Percentiles rank a stretch among this genome's conserved stretches.
Evolutionary conservation across 2,888 invertebrate genomes (phyloP).

Genomic region (Drosophila seclusa): DNA sequence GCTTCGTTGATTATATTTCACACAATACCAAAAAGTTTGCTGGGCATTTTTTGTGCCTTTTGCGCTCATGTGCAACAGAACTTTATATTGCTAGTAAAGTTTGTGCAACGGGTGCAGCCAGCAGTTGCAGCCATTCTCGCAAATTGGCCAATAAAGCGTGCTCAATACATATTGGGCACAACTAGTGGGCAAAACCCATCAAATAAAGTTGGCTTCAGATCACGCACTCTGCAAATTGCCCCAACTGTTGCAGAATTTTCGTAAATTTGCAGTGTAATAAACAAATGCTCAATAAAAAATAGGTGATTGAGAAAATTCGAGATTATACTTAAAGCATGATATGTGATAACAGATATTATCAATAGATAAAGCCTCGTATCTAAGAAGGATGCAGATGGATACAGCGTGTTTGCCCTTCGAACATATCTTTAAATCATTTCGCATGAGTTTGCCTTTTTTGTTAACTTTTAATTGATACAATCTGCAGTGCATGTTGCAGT

Average conservation of each 20-base stretch:
- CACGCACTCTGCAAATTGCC: conserved; percentile 17
- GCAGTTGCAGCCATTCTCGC: conserved; percentile 37
- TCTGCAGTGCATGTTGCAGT: conserved; percentile 58
- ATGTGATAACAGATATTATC: background rate
- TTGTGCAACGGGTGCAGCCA: conserved; percentile 30
- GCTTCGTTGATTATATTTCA: conserved; percentile 2
- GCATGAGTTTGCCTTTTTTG: background rate
- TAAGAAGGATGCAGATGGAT: background rate
- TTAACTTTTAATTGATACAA: conserved; percentile 72
- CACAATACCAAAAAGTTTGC: conserved; percentile 12
- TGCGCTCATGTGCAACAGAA: conserved; percentile 23
- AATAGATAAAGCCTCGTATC: background rate
- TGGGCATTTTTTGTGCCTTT: background rate
- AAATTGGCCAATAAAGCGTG: conserved; percentile 74
- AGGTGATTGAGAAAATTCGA: background rate
- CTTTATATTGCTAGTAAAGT: conserved; percentile 40
- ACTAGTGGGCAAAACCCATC: conserved; percentile 62
- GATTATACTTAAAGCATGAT: fast-evolving
- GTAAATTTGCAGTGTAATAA: conserved; percentile 9
- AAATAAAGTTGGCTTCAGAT: conserved; percentile 40
- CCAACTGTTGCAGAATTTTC: conserved; percentile 31
- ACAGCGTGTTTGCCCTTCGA: background rate
- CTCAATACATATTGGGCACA: conserved; percentile 61
- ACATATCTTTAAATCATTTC: background rate
- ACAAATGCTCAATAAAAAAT: background rate